Base-by-base conservation (phyloP, 2,797 vertebrate genomes). In the Enteromius trimaculatus region DNA sequence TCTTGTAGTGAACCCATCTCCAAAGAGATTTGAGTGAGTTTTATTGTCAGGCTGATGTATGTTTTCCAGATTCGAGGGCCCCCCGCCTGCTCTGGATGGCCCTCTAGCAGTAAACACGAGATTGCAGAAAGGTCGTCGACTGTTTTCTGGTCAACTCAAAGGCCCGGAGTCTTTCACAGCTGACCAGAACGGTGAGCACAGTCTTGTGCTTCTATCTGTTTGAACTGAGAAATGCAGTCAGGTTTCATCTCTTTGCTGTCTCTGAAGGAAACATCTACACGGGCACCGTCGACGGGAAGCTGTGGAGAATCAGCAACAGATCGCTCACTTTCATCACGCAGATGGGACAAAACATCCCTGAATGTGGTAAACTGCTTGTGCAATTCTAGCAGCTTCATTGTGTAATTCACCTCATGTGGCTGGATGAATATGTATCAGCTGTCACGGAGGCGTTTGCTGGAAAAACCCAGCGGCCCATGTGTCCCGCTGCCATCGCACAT, bases 271-370 rank as follows among this genome's bases (percentile, higher is more conserved):
- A 94, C 6, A 82, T 95, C 69, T 96, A 92, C 89, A 95, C 94
- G 0, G 94, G 95, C 0, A 95, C 94, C 0, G 93, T 95, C 78
- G 93, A 95, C 31, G 94, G 93, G 85, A 95, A 94, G 49, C 88
- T 95, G 80, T 95, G 95, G 94, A 89, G 89, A 79, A 93, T 95
- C 85, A 88, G 88, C 2, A 90, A 93, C 9, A 92, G 94, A 88
- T 90, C 89, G 23, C 91, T 95, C n/a, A 89, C 86, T 17, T 88
- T 95, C 82, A 82, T 95, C 88, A 92, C 95, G 51, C 93, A 94
- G 4, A 94, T 94, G 93, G 94, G 94, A 42, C 91, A 91, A 87
- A 89, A 94, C 82, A 53, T 93, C 29, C 89, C 92, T 9, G 91
- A 93, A 88, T 95, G 94, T 34, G 94, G 93, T 94, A 58, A 16